Percentiles rank a stretch among this genome's conserved stretches.
Conservation (phyloP, 2,797 vertebrate genomes). For the Hippopotamyrus pictus region DNA sequence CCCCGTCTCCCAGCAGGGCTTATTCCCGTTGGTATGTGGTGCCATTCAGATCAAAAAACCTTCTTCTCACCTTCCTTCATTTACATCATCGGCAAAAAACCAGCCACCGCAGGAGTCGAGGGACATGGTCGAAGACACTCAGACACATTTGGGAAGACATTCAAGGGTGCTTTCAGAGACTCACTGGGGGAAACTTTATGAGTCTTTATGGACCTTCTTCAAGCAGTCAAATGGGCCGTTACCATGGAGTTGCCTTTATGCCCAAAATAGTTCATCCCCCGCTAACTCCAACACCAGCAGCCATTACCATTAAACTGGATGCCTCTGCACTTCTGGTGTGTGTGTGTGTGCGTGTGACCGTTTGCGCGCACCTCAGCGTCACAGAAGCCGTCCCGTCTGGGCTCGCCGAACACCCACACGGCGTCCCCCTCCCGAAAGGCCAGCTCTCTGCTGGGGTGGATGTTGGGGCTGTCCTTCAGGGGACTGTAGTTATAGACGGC, state of each 20-base stretch:
- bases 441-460: constrained; percentile 45
- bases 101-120: not conserved
- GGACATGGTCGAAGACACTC: not conserved
- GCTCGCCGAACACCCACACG: constrained; percentile 34
- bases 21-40: not conserved
- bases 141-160: not conserved
- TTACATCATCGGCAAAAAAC: not conserved
- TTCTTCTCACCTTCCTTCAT: not conserved
- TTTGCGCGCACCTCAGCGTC: constrained; percentile 38
- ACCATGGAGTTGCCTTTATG: not conserved
- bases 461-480: constrained; percentile 35
- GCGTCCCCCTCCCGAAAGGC: constrained; percentile 21
- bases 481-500: constrained; percentile 43
- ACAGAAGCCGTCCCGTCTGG: constrained; percentile 31
- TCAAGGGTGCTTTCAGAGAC: not conserved
- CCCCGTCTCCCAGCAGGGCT: not conserved
- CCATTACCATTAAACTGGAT: not conserved
- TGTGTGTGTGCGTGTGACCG: not conserved
- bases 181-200: not conserved
- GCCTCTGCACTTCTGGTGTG: not conserved
- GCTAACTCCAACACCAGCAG: not conserved
- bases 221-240: not conserved
- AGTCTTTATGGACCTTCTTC: not conserved
- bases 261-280: not conserved
- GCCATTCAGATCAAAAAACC: not conserved